Base-by-base conservation (phyloP, 2,888 invertebrate genomes). In the Drosophila putrida region DNA sequence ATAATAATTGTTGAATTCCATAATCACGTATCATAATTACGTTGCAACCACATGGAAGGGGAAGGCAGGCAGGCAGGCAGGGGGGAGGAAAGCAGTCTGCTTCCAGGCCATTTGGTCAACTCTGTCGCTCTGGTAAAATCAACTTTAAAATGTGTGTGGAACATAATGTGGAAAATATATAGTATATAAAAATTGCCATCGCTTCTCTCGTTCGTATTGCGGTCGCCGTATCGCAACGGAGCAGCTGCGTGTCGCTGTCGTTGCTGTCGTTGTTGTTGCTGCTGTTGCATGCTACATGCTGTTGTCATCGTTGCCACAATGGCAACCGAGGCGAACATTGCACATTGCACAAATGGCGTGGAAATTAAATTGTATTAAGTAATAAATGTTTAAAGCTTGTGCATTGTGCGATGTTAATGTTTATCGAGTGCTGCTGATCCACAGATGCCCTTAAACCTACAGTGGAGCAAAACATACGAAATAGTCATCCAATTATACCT, bases 341-440 rank as follows among this genome's bases (percentile, higher is more conserved):
- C 59, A 64, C 68, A 66, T 72, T 74, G 71, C 74, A 68, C 69
- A 80, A 74, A 79, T 82, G 80, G 67, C 69, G 74, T 79, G 70
- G 74, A 82, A 82, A 79, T 76, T 74, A 76, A 80, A 82, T 82
- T 76, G 76, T 69, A 67, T 82, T 71, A 72, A 82, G 82, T 75
- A 82, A 79, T 79, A 80, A 78, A 81, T 81, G 81, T 81, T 78
- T 71, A 77, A 78, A 59, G 71, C 81, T 70, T 68, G 62, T 65
- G 59, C 71, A 71, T 60, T 67, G 70, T 78, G 70, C 67, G 80
- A 80, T 77, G 54, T 51, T 63, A 51, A 76, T 55, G 50, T 59
- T 63, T 63, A 46, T 72, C 62, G 46, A 27, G 49, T 20, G 20
- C 28, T 28, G 41, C 6, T 36, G 15, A 15, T 9, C 31, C 31